Base-by-base conservation (phyloP, 2,797 vertebrate species). In the Taeniopygia guttata region DNA sequence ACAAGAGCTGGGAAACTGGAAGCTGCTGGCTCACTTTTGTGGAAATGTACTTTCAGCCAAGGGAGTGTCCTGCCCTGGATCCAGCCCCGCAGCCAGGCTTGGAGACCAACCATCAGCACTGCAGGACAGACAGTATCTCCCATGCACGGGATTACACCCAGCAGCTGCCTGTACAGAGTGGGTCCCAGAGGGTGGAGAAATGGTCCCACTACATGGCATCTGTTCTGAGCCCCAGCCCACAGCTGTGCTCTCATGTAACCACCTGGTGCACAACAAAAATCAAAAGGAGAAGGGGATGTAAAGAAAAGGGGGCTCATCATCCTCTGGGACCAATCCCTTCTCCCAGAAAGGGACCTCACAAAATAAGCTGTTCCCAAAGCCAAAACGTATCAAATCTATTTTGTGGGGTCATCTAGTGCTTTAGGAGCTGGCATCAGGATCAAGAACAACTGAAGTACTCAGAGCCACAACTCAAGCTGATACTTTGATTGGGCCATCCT, bases 61-160 rank as follows among this genome's bases (percentile, higher is more conserved):
- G 5, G 15, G 10, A 8, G 21, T 17, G 21, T 49, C 36, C 78
- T 76, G 40, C 36, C n/a, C 70, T 76, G 40, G 15, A 42, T 42
- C 19, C 42, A 56, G 7, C 2, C 49, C 23, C 3, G 0, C 48
- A 62, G 55, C 30, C 27, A 62, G 40, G n/a, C 76, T 46, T 0
- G 0, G 46, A 75, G 40, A 70, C 25, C 7, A 7, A 26, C 49
- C 38, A 45, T 40, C 8, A 49, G 30, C 36, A 27, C 26, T 1
- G 29, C n/a, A 54, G 48, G 38, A 52, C 49, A 87, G 40, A 14
- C 60, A 60, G 40, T 56, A 32, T 51, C 16, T 21, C 36, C 7
- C 2, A 34, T 0, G 0, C 13, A 5, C 0, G 1, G 38, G 25
- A 29, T 48, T 75, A 58, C 14, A 9, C 16, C 29, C 7, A 1